Evolutionary conservation across 2,888 invertebrate genomes (phyloP), one percentile per base, ranked within the genome.

Genomic region (Folsomia manolachei): DNA sequence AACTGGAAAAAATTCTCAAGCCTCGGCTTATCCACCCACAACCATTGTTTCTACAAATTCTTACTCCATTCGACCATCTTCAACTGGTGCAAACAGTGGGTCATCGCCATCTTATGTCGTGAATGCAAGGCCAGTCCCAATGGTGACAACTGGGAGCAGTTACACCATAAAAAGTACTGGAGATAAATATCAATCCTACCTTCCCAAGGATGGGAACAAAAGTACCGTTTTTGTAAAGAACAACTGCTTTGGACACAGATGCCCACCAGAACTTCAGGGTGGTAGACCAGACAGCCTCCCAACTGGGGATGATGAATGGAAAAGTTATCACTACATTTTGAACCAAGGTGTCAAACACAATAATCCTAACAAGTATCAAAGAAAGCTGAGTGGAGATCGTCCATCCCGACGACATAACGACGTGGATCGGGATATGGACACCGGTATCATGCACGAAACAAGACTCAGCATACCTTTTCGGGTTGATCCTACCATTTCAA

Each of bases 231-330:
- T 67, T 62, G 60, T 73, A 0, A 63, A 72, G 56, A 75, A 75
- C 39, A 77, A 71, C 60, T 77, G 77, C 68, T 77, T 72, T 65
- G 77, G 77, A 1, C 72, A 69, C n/a, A 63, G 74, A 65, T 77
- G 77, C 66, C 52, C 61, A 53, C 51, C 60, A 25, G 27, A n/a
- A 7, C 9, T 9, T 51, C 51, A 51, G 51, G n/a, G 7, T 56
- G 7, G 21, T 7, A 21, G 19, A 4, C 11, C 18, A 14, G 39
- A 39, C 39, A 7, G 1, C 14, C 27, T 52, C 2, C 23, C 23
- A 11, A 24, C 19, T n/a, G n/a, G 63, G 27, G 7, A 68, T 52
- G 78, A 78, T 67, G 78, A 77, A 4, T 74, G 73, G 71, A 74
- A 69, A 69, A 74, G 70, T 39, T 75, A 77, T 67, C 71, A 75